These are phyloP conservation scores for Urocynchramus pylzowi DNA, from an alignment of 2,113 vertebrate genomes.

Conservation along the genomic window DNA sequence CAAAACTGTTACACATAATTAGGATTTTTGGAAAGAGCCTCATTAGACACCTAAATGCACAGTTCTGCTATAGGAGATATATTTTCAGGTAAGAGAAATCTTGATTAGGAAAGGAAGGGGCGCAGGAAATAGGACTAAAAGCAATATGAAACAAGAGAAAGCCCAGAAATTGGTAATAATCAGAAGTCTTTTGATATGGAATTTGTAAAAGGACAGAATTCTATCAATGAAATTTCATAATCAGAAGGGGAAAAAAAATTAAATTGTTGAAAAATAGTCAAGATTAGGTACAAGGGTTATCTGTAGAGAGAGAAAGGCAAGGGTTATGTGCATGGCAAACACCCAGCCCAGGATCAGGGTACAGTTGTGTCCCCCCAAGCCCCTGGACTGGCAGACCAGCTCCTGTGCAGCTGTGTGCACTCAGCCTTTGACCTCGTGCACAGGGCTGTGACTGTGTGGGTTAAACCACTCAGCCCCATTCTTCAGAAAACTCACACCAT, in stretches of 20 bases:
- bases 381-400: not conserved
- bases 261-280: not conserved
- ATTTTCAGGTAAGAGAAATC: not conserved
- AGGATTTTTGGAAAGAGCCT: not conserved
- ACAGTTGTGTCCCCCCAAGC: not conserved
- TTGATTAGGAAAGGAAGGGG: not conserved
- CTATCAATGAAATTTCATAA: not conserved
- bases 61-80: not conserved
- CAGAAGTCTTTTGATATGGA: not conserved
- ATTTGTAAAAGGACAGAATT: not conserved
- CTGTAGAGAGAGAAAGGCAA: not conserved
- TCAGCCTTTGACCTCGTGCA: not conserved
- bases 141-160: not conserved
- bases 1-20: not conserved
- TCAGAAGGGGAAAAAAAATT: accelerated
- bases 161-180: not conserved
- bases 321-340: not conserved
- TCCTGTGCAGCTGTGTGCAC: not conserved
- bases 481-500: not conserved
- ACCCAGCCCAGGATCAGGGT: not conserved
- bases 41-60: not conserved
- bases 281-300: not conserved
- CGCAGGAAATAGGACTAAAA: not conserved
- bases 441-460: not conserved
- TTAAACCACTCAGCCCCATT: not conserved